Evolutionary conservation across 2,113 vertebrate genomes (phyloP), one percentile per base, ranked within the genome.

Genomic region (Dicrurus megarhynchus): DNA sequence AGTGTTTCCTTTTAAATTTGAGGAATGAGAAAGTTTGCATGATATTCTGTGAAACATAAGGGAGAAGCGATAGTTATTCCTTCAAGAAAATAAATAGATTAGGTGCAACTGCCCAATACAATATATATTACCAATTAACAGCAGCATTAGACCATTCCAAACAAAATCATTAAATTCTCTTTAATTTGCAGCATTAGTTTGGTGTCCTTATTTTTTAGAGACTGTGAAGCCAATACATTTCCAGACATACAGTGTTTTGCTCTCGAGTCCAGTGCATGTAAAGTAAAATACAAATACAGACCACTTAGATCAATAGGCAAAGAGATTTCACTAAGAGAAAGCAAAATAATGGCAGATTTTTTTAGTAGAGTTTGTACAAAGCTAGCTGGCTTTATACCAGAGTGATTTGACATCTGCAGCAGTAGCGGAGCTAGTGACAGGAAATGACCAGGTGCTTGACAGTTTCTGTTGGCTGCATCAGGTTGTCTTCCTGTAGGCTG

Each of bases 401-500:
- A 61, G 63, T 76, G 47, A 28, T 52, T 76, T 70, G 67, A 32
- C 75, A 74, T 60, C 63, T 90, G 50, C 55, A 80, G 55, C 46
- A 90, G 33, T 37, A 50, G 67, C 56, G 55, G 60, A 90, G 47
- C 57, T 65, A 61, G 53, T 93, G 85, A 64, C 78, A 59, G 92
- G 85, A 96, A 85, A 94, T 93, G 80, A 93, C 90, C 85, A 96
- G 92, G 46, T 93, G 90, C 96, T 97, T 87, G 26, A 89, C 67
- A 80, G 78, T 86, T 97, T 97, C 77, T 82, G 85, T 56, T 96
- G 87, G 67, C 85, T 94, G 13, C 46, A 67, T 73, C 82, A 95
- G 53, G 49, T 94, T 92, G 59, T 91, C 86, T 97, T 95, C 94
- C 90, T 82, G 70, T 82, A 96, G 96, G 94, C 97, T 96, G 82